These are phyloP conservation scores for Platyscapa corneri DNA, from an alignment of 1,140 invertebrate genomes.

Conservation along the genomic window DNA sequence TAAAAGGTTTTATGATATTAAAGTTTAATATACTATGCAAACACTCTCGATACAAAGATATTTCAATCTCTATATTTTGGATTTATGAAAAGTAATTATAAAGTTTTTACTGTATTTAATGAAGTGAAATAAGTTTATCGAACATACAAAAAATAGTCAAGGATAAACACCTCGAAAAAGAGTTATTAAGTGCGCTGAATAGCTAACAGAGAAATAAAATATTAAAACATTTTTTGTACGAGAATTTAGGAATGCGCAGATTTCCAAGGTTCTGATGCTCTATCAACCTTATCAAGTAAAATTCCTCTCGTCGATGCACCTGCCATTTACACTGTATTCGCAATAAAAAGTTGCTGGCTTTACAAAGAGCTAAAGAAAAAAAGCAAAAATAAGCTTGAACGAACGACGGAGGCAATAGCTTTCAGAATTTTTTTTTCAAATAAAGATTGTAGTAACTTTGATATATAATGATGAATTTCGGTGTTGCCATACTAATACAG, in stretches of 20 bases:
- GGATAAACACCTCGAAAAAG: not conserved
- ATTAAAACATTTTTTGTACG: not conserved
- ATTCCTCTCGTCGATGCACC: not conserved
- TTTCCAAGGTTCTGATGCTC: not conserved
- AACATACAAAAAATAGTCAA: too few species aligned
- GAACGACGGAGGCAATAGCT: not conserved
- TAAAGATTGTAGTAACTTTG: not conserved
- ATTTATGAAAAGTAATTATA: too few species aligned
- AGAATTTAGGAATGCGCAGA: not conserved
- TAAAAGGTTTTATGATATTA: too few species aligned
- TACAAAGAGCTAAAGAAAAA: not conserved
- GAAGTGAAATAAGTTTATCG: not conserved
- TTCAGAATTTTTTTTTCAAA: not conserved
- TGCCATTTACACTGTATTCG: not conserved
- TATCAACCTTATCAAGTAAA: not conserved
- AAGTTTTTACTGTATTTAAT: too few species aligned
- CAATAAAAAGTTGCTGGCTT: not conserved
- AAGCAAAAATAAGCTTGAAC: too few species aligned
- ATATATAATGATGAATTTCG: not conserved
- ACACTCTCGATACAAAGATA: too few species aligned
- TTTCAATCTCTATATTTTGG: too few species aligned
- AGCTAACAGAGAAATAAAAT: not conserved
- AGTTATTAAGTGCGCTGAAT: not conserved
- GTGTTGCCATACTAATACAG: not conserved
- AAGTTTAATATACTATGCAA: too few species aligned